Percentiles rank a stretch among this genome's conserved stretches.
Evolutionary conservation across 2,797 vertebrate species (phyloP).

Genomic region (Argentina silus): DNA sequence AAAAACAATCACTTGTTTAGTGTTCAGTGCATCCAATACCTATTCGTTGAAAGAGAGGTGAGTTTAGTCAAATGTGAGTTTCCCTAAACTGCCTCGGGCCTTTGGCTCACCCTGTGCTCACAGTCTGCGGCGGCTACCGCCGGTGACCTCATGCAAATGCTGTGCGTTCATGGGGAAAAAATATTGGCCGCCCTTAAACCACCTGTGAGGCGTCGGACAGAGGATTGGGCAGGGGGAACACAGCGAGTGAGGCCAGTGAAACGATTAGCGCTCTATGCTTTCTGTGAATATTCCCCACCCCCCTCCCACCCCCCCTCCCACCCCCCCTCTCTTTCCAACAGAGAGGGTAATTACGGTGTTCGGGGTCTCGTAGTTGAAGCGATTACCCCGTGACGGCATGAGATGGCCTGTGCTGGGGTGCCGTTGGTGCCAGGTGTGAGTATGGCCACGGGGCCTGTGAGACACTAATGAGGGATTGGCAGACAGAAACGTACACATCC

Average conservation of each 20-base stretch:
- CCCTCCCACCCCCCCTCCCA: neutral
- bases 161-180: constrained; percentile 21
- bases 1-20: neutral
- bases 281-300: neutral
- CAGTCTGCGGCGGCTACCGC: neutral
- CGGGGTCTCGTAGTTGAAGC: neutral
- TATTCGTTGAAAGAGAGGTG: neutral
- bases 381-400: neutral
- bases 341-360: neutral
- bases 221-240: no score
- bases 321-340: neutral
- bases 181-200: constrained; percentile 24
- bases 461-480: neutral
- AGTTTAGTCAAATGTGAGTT: constrained; percentile 32
- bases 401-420: neutral
- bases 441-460: neutral
- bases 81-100: neutral
- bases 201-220: neutral
- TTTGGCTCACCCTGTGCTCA: neutral
- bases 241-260: neutral
- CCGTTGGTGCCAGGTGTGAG: neutral
- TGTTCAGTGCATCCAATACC: constrained; percentile 1
- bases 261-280: neutral
- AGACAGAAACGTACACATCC: neutral
- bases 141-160: constrained; percentile 50